Evolutionary conservation across 2,888 invertebrate genomes (phyloP), one percentile per base, ranked within the genome.

Genomic region (Acleris holmiana): DNA sequence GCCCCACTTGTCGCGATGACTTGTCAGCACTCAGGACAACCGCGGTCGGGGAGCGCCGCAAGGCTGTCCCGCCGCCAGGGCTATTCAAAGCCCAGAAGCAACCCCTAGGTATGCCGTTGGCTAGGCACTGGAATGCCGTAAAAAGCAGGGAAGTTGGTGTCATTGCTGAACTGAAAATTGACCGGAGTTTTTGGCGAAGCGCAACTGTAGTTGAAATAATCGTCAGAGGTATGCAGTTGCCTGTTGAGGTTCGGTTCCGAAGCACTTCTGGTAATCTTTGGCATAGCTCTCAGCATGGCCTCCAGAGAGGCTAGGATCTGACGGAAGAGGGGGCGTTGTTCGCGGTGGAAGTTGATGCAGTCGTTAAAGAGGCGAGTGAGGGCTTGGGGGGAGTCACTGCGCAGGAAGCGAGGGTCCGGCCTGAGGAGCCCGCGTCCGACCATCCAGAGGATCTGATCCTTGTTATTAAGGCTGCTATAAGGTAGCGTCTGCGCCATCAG

Each of bases 181-280:
- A 98, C 97, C 7, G 99, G 99, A 64, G 99, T 99, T 89, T 98
- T 98, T 47, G 99, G 99, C 74, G 98, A 98, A 60, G 98, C 97
- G 90, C 98, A 98, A 79, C 96, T 95, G 85, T 98, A 98, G 67
- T 95, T 93, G 71, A 95, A 93, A 82, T 95, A 96, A 84, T 99
- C 98, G 78, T 98, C 98, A 5, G 97, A 94, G 2, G 85, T 94
- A 82, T 97, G 97, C 72, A 98, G 91, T 81, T 97, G 97, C 72
- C 98, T 64, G 70, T 76, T 79, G 75, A 98, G 93, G 76, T 95
- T 95, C 1, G 98, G 98, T 86, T 98, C 98, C 1, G 97, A 97
- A 2, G 96, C 95, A 61, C 97, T 97, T 67, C 97, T 94, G 6
- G 91, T 90, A 73, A 92, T 91, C 83, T 99, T 99, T 61, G 99